A percentile compares a stretch with the other conserved stretches of the same genome.
Conservation (phyloP, 2,888 invertebrate species). For the Acronicta alni region DNA sequence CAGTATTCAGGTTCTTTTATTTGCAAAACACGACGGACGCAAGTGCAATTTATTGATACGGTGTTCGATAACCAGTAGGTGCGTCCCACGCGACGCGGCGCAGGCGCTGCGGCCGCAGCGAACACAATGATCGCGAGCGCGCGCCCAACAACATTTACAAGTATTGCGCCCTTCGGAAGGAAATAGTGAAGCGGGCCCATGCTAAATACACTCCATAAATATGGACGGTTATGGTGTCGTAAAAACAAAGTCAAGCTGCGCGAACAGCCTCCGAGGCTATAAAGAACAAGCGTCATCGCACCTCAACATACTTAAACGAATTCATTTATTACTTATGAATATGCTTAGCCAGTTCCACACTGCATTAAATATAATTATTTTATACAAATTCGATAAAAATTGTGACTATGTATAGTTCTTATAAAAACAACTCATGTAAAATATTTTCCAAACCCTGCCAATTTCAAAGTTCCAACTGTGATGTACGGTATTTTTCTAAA, state of each 20-base stretch:
- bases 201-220: constrained; percentile 86
- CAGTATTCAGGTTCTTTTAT: constrained; percentile 81
- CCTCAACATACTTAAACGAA: constrained; percentile 55
- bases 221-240: constrained; percentile 82
- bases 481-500: constrained; percentile 19
- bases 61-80: constrained; percentile 86
- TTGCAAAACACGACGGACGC: constrained; percentile 81
- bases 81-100: constrained; percentile 80
- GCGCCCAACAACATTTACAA: constrained; percentile 69
- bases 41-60: constrained; percentile 88
- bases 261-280: constrained; percentile 73
- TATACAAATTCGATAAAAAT: constrained; percentile 36
- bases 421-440: constrained; percentile 30
- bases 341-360: constrained; percentile 52
- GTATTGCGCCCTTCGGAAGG: constrained; percentile 79
- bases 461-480: constrained; percentile 14
- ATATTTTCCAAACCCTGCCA: constrained; percentile 12
- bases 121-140: constrained; percentile 70
- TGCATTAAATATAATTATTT: constrained; percentile 50
- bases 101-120: constrained; percentile 51
- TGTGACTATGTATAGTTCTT: constrained; percentile 37
- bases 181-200: constrained; percentile 76
- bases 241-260: constrained; percentile 87
- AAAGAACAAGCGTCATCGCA: constrained; percentile 78
- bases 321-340: constrained; percentile 61